phyloP scores from a whole-genome alignment of 2,113 vertebrate genomes.

The Puffinus mauretanicus region DNA sequence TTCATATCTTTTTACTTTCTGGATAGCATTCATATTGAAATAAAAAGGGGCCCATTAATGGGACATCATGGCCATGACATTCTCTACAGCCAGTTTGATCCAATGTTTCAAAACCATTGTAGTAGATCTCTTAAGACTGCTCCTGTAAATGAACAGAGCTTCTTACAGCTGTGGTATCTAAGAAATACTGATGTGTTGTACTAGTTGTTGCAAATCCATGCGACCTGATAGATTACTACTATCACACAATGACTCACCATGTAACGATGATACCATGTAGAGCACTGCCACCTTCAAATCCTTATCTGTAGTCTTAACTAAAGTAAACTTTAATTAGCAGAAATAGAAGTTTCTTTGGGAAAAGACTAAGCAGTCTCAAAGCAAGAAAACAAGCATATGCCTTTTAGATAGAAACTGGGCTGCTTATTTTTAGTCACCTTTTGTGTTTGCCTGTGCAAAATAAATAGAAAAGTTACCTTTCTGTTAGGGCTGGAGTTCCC shows the following conservation, averaged over 20 bases:
- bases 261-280: not conserved
- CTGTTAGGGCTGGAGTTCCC: not conserved
- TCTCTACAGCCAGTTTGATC: not conserved
- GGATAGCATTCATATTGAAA: not conserved
- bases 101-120: not conserved
- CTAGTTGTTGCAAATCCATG: not conserved
- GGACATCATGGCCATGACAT: not conserved
- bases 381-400: not conserved
- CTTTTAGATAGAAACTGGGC: not conserved
- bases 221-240: not conserved
- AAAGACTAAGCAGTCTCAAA: not conserved
- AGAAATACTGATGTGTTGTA: not conserved
- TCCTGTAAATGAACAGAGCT: not conserved
- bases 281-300: not conserved
- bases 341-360: not conserved
- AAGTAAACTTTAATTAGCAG: not conserved
- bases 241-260: not conserved
- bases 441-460: not conserved
- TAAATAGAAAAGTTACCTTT: not conserved
- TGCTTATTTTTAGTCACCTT: not conserved
- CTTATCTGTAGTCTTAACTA: not conserved
- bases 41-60: not conserved
- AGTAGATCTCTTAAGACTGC: not conserved
- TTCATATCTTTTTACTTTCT: not conserved
- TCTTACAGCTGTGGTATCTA: not conserved